These are phyloP conservation scores for Brachionus plicatilis DNA, from an alignment of 1,140 invertebrate genomes.

Conservation along the genomic window DNA sequence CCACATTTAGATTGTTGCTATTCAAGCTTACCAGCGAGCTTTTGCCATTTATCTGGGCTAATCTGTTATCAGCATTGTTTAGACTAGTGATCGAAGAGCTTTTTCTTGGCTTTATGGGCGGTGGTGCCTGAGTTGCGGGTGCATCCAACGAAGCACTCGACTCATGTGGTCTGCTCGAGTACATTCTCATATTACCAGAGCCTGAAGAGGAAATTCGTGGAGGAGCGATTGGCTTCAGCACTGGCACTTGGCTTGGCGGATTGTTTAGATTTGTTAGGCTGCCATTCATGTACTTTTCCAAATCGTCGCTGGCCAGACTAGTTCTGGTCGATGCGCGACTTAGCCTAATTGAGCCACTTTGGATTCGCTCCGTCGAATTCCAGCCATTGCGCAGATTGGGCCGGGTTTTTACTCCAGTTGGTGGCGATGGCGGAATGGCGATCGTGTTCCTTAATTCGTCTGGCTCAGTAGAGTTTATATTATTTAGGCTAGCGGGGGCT, in stretches of 20 bases:
- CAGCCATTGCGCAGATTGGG: slow-evolving; percentile 29
- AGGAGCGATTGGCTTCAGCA: slow-evolving; percentile 4
- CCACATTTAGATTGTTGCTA: slow-evolving; percentile 29
- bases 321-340: slow-evolving; percentile 19
- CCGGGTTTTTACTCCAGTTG: background rate
- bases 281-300: slow-evolving; percentile 34
- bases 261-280: background rate
- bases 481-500: background rate
- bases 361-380: slow-evolving; percentile 29
- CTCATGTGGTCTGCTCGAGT: slow-evolving; percentile 9
- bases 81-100: slow-evolving; percentile 26
- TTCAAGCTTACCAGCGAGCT: background rate
- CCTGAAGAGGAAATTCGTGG: slow-evolving; percentile 1
- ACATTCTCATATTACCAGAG: background rate
- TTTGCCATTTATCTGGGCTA: background rate
- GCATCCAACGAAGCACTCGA: slow-evolving; percentile 9
- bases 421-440: slow-evolving; percentile 18
- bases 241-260: background rate
- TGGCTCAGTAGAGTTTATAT: background rate
- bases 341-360: slow-evolving; percentile 5
- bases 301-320: slow-evolving; percentile 28
- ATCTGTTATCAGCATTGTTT: background rate
- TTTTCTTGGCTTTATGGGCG: slow-evolving; percentile 32
- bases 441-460: background rate
- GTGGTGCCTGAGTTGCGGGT: background rate